phyloP scores from a whole-genome alignment of 2,888 invertebrate species.

The Brenthis ino region DNA sequence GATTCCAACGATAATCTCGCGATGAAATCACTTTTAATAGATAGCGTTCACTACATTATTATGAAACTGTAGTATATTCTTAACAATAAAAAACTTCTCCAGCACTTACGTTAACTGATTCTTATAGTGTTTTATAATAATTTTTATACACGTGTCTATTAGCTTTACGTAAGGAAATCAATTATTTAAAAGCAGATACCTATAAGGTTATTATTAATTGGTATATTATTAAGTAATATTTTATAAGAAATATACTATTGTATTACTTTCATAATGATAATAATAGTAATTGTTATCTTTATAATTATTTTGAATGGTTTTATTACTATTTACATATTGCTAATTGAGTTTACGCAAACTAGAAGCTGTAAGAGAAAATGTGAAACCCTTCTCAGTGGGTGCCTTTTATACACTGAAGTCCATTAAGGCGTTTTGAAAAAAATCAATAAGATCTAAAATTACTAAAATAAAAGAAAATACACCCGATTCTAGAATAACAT shows the following conservation, averaged over 20 bases:
- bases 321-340: no score
- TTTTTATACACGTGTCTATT: no score
- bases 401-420: conserved; percentile 41
- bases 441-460: conserved; percentile 61
- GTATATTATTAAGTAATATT: no score
- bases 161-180: no score
- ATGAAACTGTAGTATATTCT: conserved; percentile 18
- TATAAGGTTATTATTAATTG: no score
- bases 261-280: no score
- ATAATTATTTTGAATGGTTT: no score
- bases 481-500: conserved; percentile 69
- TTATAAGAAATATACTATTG: no score
- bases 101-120: no score
- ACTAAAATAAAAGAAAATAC: conserved; percentile 69
- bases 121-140: no score
- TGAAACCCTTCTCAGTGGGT: conserved; percentile 34
- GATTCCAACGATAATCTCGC: conserved; percentile 25
- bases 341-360: conserved; percentile 1
- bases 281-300: no score
- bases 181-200: no score
- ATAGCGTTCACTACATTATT: conserved; percentile 2
- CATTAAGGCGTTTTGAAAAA: conserved; percentile 55
- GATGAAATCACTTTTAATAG: conserved; percentile 18
- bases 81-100: conserved; percentile 8
- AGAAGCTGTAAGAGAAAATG: conserved; percentile 8